Evolutionary conservation across 2,113 vertebrate genomes (phyloP).

Genomic region (Anthoscopus minutus): DNA sequence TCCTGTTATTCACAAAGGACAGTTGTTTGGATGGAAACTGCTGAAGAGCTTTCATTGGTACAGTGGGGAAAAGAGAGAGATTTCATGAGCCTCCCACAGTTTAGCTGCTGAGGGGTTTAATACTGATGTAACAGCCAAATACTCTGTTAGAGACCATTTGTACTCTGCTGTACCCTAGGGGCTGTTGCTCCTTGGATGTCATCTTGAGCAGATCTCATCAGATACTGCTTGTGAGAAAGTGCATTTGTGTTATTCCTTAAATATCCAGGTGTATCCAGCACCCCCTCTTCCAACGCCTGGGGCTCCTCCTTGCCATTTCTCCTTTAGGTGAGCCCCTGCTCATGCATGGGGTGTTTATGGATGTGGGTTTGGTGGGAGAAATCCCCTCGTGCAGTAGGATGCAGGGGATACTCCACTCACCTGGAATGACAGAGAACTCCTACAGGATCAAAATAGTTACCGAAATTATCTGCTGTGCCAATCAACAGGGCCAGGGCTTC

Average conservation of each 20-base stretch:
- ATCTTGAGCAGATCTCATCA: conserved; percentile 6
- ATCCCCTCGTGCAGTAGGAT: accelerated
- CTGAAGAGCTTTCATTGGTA: conserved; percentile 21
- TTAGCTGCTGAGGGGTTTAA: conserved; percentile 5
- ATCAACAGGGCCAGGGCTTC: background rate
- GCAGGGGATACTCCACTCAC: background rate
- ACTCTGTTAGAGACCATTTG: conserved; percentile 12
- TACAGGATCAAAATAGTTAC: background rate
- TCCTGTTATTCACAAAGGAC: background rate
- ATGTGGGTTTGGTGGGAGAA: background rate
- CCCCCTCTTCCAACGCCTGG: background rate
- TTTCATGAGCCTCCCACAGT: conserved; percentile 2
- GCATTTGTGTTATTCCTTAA: background rate
- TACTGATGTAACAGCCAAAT: conserved; percentile 17
- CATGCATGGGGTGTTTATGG: accelerated
- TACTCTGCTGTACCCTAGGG: background rate
- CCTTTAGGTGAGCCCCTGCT: background rate
- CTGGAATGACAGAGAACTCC: background rate
- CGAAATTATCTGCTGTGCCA: background rate
- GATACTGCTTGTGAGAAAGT: background rate
- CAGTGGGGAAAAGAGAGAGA: conserved; percentile 25
- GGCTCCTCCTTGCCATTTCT: background rate
- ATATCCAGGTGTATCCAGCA: background rate
- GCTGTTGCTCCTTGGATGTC: background rate
- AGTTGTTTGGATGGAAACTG: conserved; percentile 31